Conservation (phyloP, 2,888 invertebrate species). For the Mythimna lalbum region DNA sequence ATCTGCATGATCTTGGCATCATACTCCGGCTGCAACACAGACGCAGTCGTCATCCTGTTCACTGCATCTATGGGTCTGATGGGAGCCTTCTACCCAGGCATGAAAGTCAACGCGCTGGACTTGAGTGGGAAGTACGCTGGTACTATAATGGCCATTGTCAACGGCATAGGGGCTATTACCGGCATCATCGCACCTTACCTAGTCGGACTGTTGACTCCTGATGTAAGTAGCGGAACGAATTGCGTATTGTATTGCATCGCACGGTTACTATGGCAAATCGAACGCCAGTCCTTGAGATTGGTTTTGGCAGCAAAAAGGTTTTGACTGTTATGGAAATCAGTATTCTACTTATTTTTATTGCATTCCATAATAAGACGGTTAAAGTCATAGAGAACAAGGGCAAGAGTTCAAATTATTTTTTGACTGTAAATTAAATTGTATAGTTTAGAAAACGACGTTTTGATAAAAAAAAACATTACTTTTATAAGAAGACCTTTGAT, state of each 20-base stretch:
- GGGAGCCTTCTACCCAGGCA: constrained; percentile 93
- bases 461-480: neutral
- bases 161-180: constrained; percentile 93
- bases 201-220: constrained; percentile 92
- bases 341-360: constrained; percentile 26
- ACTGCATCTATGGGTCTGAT: constrained; percentile 93
- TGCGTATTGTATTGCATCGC: constrained; percentile 55
- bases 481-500: neutral
- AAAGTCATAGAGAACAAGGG: neutral
- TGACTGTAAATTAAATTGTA: neutral
- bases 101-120: constrained; percentile 93
- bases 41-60: constrained; percentile 91
- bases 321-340: constrained; percentile 41
- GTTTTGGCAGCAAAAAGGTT: constrained; percentile 41
- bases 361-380: constrained; percentile 9
- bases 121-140: constrained; percentile 93
- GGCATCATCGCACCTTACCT: constrained; percentile 93
- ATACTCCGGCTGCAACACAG: constrained; percentile 92
- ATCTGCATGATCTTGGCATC: constrained; percentile 93
- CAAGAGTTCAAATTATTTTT: neutral
- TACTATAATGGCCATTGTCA: constrained; percentile 93
- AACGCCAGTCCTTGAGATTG: constrained; percentile 34
- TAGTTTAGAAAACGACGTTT: neutral
- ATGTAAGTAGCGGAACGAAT: constrained; percentile 86
- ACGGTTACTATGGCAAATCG: constrained; percentile 46